Conservation (phyloP, 2,797 vertebrate genomes). For the Dendrocincla fuliginosa region DNA sequence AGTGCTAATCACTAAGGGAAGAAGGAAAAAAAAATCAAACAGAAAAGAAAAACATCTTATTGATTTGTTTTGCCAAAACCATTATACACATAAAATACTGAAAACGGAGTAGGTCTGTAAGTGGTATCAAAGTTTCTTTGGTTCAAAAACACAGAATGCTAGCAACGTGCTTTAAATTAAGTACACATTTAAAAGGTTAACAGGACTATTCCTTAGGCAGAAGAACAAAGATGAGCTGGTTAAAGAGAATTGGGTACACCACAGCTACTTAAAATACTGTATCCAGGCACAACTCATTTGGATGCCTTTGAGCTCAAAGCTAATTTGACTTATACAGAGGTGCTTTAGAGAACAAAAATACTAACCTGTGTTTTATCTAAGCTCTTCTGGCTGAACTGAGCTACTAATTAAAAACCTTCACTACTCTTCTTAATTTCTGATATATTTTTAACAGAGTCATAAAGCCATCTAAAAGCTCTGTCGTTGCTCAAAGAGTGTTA, state of each 20-base stretch:
- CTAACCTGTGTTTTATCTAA: constrained; percentile 23
- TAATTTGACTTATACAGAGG: constrained; percentile 45
- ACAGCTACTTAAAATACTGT: constrained; percentile 37
- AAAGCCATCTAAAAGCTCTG: background rate
- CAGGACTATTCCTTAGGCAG: constrained; percentile 28
- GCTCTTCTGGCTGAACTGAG: background rate
- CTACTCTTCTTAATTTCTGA: background rate
- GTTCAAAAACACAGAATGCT: constrained; percentile 8
- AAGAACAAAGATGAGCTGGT: constrained; percentile 55
- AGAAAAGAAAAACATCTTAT: background rate
- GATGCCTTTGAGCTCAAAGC: constrained; percentile 48
- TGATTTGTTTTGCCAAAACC: constrained; percentile 25
- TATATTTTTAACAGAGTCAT: background rate
- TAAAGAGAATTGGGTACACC: constrained; percentile 31
- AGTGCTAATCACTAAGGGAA: background rate
- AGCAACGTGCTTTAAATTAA: constrained; percentile 62
- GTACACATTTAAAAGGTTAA: constrained; percentile 46
- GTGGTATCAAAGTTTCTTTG: constrained; percentile 22
- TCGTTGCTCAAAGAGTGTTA: background rate
- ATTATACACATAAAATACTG: background rate
- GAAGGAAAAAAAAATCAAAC: background rate
- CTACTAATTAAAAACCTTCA: constrained; percentile 48
- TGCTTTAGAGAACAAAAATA: constrained; percentile 44
- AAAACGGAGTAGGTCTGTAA: background rate
- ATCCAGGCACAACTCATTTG: constrained; percentile 36